These are phyloP conservation scores for Phengaris arion DNA, from an alignment of 2,888 invertebrate genomes.

Conservation along the genomic window DNA sequence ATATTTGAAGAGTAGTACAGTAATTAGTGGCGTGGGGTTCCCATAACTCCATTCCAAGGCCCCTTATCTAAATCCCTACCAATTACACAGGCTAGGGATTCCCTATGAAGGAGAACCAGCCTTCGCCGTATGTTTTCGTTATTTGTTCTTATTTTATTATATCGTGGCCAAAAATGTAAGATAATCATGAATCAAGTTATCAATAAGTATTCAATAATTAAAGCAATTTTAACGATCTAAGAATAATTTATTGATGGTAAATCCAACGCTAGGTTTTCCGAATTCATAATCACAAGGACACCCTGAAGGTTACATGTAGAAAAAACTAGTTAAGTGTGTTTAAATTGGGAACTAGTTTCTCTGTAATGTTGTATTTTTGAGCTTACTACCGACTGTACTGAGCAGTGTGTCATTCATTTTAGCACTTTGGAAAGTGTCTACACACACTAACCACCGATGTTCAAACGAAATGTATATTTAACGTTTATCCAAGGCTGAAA, in stretches of 20 bases:
- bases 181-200: background rate
- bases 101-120: too few species aligned
- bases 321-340: slow-evolving; percentile 29
- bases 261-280: slow-evolving; percentile 13
- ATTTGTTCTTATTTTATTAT: too few species aligned
- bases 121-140: too few species aligned
- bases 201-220: background rate
- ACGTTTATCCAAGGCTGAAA: slow-evolving; percentile 29
- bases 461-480: slow-evolving; percentile 24
- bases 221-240: background rate
- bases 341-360: slow-evolving; percentile 14
- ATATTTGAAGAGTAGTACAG: too few species aligned
- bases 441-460: background rate
- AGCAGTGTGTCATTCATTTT: slow-evolving; percentile 22
- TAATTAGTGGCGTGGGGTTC: too few species aligned
- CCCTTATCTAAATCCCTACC: too few species aligned
- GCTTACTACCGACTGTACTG: background rate
- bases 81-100: too few species aligned
- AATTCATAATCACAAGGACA: slow-evolving; percentile 31
- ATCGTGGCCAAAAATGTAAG: background rate
- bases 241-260: slow-evolving; percentile 20
- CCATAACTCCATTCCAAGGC: too few species aligned
- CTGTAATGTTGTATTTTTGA: slow-evolving; percentile 12
- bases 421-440: slow-evolving; percentile 14
- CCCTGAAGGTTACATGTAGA: slow-evolving; percentile 25